Evolutionary conservation across 2,113 vertebrate genomes (phyloP).

Genomic region (Clinocottus analis): DNA sequence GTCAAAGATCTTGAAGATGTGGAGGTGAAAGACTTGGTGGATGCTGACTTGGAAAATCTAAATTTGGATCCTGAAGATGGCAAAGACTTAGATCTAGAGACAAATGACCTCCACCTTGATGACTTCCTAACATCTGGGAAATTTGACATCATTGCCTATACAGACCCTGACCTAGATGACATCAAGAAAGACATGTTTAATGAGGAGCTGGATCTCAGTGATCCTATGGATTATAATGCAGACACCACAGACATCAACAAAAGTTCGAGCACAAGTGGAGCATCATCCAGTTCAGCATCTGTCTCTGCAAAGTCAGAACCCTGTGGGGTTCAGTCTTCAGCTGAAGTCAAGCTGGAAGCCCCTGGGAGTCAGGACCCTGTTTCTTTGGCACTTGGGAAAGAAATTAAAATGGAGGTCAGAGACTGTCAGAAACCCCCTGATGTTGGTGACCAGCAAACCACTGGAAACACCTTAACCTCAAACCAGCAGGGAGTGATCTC

Average conservation of each 20-base stretch:
- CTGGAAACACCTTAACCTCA: constrained; percentile 72
- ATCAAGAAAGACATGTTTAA: constrained; percentile 97
- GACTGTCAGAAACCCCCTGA: constrained; percentile 71
- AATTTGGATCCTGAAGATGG: constrained; percentile 94
- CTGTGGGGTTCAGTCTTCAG: constrained; percentile 72
- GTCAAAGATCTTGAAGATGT: constrained; percentile 94
- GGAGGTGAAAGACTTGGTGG: constrained; percentile 95
- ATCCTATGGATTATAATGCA: constrained; percentile 90
- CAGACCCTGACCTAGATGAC: constrained; percentile 94
- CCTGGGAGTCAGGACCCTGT: constrained; percentile 64
- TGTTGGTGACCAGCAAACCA: constrained; percentile 62
- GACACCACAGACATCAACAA: constrained; percentile 75
- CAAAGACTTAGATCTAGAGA: constrained; percentile 95
- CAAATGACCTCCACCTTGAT: constrained; percentile 94
- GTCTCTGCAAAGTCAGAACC: constrained; percentile 81
- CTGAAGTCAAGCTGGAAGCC: constrained; percentile 80
- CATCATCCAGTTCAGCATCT: constrained; percentile 77
- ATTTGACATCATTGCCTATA: constrained; percentile 98
- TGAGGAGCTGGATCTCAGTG: constrained; percentile 93
- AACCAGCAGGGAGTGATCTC: constrained; percentile 80
- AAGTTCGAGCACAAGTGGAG: constrained; percentile 62
- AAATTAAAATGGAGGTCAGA: constrained; percentile 81
- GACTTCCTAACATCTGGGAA: constrained; percentile 94
- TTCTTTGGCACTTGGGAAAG: constrained; percentile 67
- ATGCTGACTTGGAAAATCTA: constrained; percentile 94